These are phyloP conservation scores for Drosophila insularis DNA, from an alignment of 1,140 invertebrate species.

Conservation along the genomic window DNA sequence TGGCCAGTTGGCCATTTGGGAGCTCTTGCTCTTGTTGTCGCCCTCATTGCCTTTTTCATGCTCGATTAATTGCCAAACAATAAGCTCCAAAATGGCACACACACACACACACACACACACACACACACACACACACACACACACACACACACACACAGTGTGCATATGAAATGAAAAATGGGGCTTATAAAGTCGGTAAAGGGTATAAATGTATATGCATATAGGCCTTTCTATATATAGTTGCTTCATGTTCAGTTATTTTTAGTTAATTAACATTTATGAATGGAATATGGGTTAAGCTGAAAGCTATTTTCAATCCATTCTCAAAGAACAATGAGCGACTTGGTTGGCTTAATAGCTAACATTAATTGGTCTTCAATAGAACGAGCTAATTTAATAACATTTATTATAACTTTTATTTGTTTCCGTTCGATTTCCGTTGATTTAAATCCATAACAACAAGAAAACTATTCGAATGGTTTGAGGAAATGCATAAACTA, in stretches of 20 bases:
- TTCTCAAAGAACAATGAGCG: no score
- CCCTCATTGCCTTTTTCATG: conserved; percentile 14
- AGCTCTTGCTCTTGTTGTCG: background rate
- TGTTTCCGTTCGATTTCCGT: no score
- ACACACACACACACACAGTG: conserved; percentile 7
- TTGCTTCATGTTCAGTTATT: conserved; percentile 6
- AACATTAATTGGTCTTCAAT: no score
- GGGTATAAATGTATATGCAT: background rate
- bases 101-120: background rate
- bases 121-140: conserved; percentile 7
- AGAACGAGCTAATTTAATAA: no score
- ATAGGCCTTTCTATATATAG: background rate
- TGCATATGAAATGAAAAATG: conserved; percentile 36
- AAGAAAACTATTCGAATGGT: no score
- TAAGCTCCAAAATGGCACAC: conserved; percentile 26
- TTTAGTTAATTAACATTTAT: conserved; percentile 46
- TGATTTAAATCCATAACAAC: no score
- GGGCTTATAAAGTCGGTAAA: background rate
- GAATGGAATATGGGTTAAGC: conserved; percentile 29
- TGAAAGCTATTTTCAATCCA: background rate
- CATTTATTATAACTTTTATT: no score
- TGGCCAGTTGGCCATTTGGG: background rate
- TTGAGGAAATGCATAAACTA: no score
- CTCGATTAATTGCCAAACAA: conserved; percentile 48
- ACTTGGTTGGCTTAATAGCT: no score